Base-by-base conservation (phyloP, 2,888 invertebrate species). In the Dysmachus trigonus region DNA sequence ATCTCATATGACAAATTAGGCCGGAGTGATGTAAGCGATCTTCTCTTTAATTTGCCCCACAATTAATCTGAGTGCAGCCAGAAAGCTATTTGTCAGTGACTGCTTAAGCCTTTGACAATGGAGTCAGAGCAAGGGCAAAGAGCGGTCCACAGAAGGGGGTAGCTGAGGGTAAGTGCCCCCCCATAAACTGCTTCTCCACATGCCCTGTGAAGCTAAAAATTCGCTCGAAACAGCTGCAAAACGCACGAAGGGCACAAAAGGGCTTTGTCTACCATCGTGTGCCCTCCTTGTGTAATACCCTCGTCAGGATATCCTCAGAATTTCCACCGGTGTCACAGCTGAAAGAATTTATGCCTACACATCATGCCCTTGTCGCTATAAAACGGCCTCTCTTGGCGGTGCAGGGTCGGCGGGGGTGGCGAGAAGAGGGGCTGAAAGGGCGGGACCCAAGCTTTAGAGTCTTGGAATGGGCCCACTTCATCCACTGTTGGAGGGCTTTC, bases 341-440 rank as follows among this genome's bases (percentile, higher is more conserved):
- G 51, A 47, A 51, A 15, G 47, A 79, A 79, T 79, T 79, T 47
- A 51, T 79, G 79, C 51, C 47, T 73, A 33, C 79, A 79, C 47
- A 79, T 47, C 47, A 27, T 47, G n/a, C 27, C 79, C 79, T 27
- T 30, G 22, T 47, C 27, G 47, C 31, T 47, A 22, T 79, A 41
- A 79, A 79, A 73, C 7, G 31, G n/a, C 35, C 31, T 73, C 35
- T 22, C 22, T 18, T 18, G 2, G 62, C 7, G n/a, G n/a, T n/a
- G 15, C 41, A 41, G 41, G 41, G 10, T 10, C 0, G 62, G 2
- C 1, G 62, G 22, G 27, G 62, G 8, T 2, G 53, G 53, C 1
- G 18, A 7, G 1, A 18, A 51, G n/a, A 18, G 5, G 51, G 51
- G 18, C 18, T 18, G 38, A 41, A 41, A 51, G 51, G 18, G 1